Percentiles rank a stretch among this genome's conserved stretches.
Conservation (phyloP, 1,140 invertebrate species). For the Bombus soroeensis region DNA sequence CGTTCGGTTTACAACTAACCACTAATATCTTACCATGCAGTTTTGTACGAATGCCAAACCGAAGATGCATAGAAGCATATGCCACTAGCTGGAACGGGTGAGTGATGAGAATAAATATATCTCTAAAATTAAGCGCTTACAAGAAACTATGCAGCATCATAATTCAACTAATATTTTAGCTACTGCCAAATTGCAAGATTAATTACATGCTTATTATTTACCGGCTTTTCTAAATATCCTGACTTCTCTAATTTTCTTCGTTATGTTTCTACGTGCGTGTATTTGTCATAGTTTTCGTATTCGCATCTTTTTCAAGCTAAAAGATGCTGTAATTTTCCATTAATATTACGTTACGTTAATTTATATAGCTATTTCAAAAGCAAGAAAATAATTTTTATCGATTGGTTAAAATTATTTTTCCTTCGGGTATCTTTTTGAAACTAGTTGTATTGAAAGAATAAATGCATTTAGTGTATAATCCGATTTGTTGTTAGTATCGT, state of each 20-base stretch:
- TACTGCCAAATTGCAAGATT: background rate
- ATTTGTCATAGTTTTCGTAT: background rate
- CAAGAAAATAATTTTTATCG: too few species aligned
- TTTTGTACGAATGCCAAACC: conserved; percentile 25
- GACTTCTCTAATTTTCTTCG: background rate
- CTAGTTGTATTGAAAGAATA: too few species aligned
- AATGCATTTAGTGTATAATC: too few species aligned
- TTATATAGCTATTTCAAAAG: too few species aligned
- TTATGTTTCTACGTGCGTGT: background rate
- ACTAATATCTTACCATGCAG: conserved; percentile 1
- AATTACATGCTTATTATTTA: background rate
- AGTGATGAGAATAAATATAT: conserved; percentile 13
- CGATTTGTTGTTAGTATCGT: too few species aligned
- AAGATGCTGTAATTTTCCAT: too few species aligned
- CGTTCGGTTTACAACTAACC: background rate
- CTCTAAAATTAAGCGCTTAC: conserved; percentile 26
- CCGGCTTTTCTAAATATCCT: too few species aligned
- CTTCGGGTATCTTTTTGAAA: too few species aligned
- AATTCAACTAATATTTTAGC: background rate
- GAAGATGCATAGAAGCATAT: conserved; percentile 10
- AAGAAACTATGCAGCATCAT: background rate
- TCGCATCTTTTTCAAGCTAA: background rate
- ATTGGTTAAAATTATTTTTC: too few species aligned
- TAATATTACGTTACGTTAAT: too few species aligned
- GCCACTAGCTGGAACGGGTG: background rate